Conservation (phyloP, 2,888 invertebrate genomes). For the Pasiphila rectangulata region DNA sequence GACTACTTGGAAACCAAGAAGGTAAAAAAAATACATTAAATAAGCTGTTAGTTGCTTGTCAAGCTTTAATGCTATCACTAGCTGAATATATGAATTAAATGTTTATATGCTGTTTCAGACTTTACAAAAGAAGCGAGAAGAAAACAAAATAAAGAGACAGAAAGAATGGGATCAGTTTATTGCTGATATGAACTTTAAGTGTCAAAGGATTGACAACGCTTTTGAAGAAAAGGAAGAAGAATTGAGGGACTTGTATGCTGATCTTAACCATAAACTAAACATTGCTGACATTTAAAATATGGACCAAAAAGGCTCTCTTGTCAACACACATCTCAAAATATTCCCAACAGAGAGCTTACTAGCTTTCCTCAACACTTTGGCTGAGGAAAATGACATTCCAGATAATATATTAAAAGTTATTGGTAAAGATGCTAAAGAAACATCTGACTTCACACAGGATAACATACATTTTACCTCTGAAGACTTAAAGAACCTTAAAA, state of each 20-base stretch:
- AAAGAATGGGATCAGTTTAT: slow-evolving; percentile 88
- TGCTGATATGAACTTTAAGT: slow-evolving; percentile 88
- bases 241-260: slow-evolving; percentile 86
- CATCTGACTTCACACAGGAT: slow-evolving; percentile 32
- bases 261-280: slow-evolving; percentile 87
- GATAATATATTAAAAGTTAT: slow-evolving; percentile 67
- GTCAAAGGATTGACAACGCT: slow-evolving; percentile 87
- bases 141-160: slow-evolving; percentile 58
- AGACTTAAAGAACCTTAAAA: slow-evolving; percentile 53
- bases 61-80: too few species aligned
- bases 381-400: slow-evolving; percentile 73
- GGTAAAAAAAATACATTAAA: too few species aligned
- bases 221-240: slow-evolving; percentile 90
- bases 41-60: background rate
- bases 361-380: slow-evolving; percentile 76
- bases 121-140: slow-evolving; percentile 46
- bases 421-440: slow-evolving; percentile 35
- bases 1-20: slow-evolving; percentile 79
- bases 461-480: slow-evolving; percentile 42
- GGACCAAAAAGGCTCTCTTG: slow-evolving; percentile 82
- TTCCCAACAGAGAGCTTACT: slow-evolving; percentile 82
- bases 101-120: slow-evolving; percentile 34
- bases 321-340: slow-evolving; percentile 83
- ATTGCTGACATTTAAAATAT: slow-evolving; percentile 73
- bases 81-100: background rate